A percentile compares a stretch with the other conserved stretches of the same genome.
Conservation (phyloP, 2,888 invertebrate species). For the Eilema sororculum region DNA sequence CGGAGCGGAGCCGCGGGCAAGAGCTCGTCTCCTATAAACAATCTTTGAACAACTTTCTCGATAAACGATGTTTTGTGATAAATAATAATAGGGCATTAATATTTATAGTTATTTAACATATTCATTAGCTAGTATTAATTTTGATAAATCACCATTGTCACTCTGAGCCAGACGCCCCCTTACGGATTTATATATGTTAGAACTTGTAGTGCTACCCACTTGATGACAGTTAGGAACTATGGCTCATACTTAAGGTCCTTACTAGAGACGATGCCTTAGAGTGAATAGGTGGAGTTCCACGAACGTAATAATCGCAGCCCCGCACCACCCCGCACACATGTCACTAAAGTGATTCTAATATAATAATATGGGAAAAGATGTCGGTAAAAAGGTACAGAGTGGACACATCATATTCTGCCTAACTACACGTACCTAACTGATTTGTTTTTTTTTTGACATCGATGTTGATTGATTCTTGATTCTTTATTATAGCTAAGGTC, state of each 20-base stretch:
- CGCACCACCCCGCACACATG: too few species aligned
- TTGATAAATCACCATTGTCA: constrained; percentile 4
- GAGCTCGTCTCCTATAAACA: not conserved
- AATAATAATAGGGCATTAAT: constrained; percentile 1
- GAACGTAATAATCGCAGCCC: too few species aligned
- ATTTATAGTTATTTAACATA: constrained; percentile 4
- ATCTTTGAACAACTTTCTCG: not conserved
- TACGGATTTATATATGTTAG: constrained; percentile 1
- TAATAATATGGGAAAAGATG: too few species aligned
- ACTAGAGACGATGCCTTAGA: too few species aligned
- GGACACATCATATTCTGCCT: too few species aligned
- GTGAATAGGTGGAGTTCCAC: too few species aligned
- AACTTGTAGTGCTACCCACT: not conserved
- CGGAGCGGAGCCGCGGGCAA: not conserved
- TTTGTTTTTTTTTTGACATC: too few species aligned
- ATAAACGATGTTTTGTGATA: not conserved
- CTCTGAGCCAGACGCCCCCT: not conserved
- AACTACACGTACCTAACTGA: too few species aligned
- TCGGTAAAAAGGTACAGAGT: too few species aligned
- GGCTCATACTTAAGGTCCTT: not conserved
- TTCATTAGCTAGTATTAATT: not conserved
- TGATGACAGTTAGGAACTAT: not conserved
- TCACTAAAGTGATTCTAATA: too few species aligned
- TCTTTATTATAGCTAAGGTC: too few species aligned
- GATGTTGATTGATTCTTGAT: too few species aligned